Conservation (phyloP, 2,888 invertebrate genomes). For the Rhamphomyia laevipes region DNA sequence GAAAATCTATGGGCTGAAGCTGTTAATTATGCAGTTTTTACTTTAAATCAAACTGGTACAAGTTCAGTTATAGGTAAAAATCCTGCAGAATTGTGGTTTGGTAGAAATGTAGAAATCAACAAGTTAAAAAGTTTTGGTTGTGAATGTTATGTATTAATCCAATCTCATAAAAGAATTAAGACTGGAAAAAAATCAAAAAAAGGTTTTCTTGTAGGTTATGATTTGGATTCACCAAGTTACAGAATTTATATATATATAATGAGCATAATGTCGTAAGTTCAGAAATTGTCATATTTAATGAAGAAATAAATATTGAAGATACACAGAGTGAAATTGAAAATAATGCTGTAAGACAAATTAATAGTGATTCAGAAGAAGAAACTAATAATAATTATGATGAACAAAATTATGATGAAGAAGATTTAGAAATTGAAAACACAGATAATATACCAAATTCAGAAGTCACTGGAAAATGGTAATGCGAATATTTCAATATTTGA, state of each 20-base stretch:
- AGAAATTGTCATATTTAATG: background rate
- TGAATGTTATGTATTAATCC: background rate
- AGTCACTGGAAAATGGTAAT: no score
- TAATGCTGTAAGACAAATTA: no score
- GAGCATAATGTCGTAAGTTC: background rate
- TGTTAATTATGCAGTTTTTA: slow-evolving; percentile 23
- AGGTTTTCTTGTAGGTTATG: slow-evolving; percentile 2
- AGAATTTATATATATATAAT: background rate
- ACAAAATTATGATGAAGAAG: no score
- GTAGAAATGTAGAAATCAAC: slow-evolving; percentile 11
- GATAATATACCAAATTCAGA: no score
- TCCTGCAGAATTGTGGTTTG: slow-evolving; percentile 17
- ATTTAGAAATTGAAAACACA: no score
- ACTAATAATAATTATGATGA: no score
- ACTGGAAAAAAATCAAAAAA: background rate
- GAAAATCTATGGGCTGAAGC: no score
- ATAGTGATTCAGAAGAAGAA: no score
- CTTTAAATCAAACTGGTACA: slow-evolving; percentile 22
- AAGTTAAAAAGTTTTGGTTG: slow-evolving; percentile 4
- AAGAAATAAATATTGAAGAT: no score
- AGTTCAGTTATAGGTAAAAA: slow-evolving; percentile 12
- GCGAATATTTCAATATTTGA: no score
- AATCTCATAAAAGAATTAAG: background rate
- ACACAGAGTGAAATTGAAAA: no score
- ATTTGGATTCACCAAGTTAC: background rate